Base-by-base conservation (phyloP, 2,888 invertebrate genomes). In the Bombylius discolor region DNA sequence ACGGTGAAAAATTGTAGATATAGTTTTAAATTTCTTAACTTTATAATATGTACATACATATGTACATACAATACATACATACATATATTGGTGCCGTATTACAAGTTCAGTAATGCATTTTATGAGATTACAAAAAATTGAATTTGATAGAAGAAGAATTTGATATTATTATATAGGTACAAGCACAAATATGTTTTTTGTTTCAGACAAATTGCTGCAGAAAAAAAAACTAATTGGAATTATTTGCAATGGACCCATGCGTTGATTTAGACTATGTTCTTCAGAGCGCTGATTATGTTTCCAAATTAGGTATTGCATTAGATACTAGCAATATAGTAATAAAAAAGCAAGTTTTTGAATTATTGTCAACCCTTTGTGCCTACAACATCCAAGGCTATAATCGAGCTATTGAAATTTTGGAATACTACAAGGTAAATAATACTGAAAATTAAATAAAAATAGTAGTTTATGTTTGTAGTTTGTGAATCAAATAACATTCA, bases 331-430 rank as follows among this genome's bases (percentile, higher is more conserved):
- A 92, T 70, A 83, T 85, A 54, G 86, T 89, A 62, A 92, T 96
- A 65, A 95, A 95, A 80, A 95, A 95, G 76, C 95, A 95, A 81
- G 93, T 96, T 69, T 89, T 96, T 75, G 95, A 97, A 78, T 79
- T 97, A 60, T 81, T 97, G 62, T 93, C 94, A 54, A 95, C 95
- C 39, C 79, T 97, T 58, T 95, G 95, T 73, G 92, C 93, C 56
- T 94, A 96, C 81, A 95, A 88, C 69, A 82, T 84, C 58, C 93
- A 94, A 62, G 94, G 93, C 52, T 89, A 91, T 70, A 82, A 85
- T 60, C 79, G 92, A 62, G 89, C 89, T 56, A 82, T 92, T 65
- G 91, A 94, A 73, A 90, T 93, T 44, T 81, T 97, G 66, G 91
- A 95, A 70, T 86, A 88, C 72, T 94, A 89, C 73, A 93, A 92